phyloP scores from a whole-genome alignment of 2,797 vertebrate species.

The Sebastes steindachneri region DNA sequence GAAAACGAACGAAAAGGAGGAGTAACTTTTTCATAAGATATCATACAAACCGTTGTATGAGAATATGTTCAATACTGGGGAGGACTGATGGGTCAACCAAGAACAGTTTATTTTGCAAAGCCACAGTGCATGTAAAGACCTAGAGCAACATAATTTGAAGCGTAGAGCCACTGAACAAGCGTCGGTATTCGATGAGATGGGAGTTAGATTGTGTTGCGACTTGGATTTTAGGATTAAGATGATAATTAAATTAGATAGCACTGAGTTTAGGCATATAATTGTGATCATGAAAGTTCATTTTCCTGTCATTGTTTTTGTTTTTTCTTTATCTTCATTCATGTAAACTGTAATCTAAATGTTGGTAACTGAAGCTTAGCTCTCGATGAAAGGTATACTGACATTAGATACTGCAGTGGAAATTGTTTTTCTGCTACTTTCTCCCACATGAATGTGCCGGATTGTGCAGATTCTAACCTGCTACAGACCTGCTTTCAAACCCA shows the following conservation, averaged over 20 bases:
- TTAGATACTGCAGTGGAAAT: not conserved
- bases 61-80: too few relatives aligned
- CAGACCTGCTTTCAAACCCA: not conserved
- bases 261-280: not conserved
- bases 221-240: not conserved
- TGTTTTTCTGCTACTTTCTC: not conserved
- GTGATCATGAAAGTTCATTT: not conserved
- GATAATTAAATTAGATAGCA: not conserved
- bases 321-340: too few relatives aligned
- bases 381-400: not conserved
- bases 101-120: too few relatives aligned
- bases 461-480: not conserved
- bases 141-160: too few relatives aligned
- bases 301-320: too few relatives aligned
- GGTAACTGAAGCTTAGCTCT: not conserved
- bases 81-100: too few relatives aligned
- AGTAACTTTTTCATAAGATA: too few relatives aligned
- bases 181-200: rapidly evolving
- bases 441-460: not conserved
- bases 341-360: not conserved
- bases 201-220: not conserved
- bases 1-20: too few relatives aligned
- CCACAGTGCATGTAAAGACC: not conserved
- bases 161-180: too few relatives aligned
- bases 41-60: too few relatives aligned